Conservation (phyloP, 92 coral and sea anemone species). For the Bergia puertoricense region DNA sequence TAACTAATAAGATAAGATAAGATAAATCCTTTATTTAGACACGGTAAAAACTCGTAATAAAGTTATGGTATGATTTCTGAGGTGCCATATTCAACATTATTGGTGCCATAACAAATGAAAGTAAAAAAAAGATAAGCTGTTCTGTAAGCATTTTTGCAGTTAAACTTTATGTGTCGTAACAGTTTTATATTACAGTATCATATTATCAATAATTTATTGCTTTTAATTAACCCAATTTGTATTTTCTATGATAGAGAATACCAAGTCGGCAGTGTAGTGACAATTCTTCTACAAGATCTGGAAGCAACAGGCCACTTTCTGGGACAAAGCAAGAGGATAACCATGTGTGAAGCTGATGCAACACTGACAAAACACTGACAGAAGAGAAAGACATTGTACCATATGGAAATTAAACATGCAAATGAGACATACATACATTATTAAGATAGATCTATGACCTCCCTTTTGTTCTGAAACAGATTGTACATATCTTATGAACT, state of each 20-base stretch:
- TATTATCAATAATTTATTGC: neutral
- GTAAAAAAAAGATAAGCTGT: too few species aligned
- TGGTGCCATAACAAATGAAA: too few species aligned
- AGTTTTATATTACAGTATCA: too few species aligned
- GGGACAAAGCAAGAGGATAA: conserved; percentile 85
- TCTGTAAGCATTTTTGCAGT: too few species aligned
- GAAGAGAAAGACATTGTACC: neutral
- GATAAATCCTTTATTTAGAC: too few species aligned
- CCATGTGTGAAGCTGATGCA: conserved; percentile 92
- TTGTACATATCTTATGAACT: too few species aligned
- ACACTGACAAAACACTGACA: conserved; percentile 30
- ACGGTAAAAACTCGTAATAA: too few species aligned
- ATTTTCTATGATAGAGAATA: conserved; percentile 50
- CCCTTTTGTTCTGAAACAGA: neutral
- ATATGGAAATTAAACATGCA: neutral
- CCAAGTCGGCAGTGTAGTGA: conserved; percentile 80
- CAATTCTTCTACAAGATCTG: conserved; percentile 62
- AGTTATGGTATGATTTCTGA: too few species aligned
- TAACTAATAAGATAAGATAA: too few species aligned
- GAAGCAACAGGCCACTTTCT: conserved; percentile 95
- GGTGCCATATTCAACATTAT: too few species aligned
- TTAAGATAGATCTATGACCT: neutral
- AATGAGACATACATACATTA: too few species aligned
- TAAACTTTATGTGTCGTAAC: too few species aligned
- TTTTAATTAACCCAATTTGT: neutral